Conservation (phyloP, 1,140 invertebrate species). For the Phymorhynchus buccinoides region DNA sequence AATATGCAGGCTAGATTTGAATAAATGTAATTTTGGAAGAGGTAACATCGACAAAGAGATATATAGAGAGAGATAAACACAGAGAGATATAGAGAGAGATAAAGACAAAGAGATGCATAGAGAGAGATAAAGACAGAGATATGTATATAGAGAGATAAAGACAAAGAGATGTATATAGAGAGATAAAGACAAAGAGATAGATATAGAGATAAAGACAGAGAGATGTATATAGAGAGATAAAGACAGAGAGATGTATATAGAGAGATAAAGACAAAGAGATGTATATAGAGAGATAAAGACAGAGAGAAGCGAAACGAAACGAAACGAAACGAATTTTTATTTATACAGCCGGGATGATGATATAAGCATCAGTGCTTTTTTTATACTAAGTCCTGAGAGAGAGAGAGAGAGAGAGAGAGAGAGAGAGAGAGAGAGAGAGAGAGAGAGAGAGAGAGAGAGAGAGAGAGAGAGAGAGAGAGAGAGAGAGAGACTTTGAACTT, state of each 20-base stretch:
- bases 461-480: constrained; percentile 27
- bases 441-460: constrained; percentile 32
- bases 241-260: too few species aligned
- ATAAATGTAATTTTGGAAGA: too few species aligned
- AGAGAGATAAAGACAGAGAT: constrained; percentile 20
- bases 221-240: too few species aligned
- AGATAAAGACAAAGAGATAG: not conserved
- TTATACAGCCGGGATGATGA: not conserved
- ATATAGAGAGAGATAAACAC: constrained; percentile 1
- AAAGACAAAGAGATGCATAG: constrained; percentile 29
- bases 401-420: constrained; percentile 21
- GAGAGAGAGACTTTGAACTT: too few species aligned
- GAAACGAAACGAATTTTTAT: too few species aligned
- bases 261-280: too few species aligned
- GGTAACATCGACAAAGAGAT: not conserved
- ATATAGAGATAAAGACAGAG: too few species aligned
- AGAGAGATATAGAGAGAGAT: not conserved
- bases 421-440: constrained; percentile 22
- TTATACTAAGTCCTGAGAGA: too few species aligned
- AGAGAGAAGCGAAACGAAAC: too few species aligned
- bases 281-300: too few species aligned
- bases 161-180: constrained; percentile 14
- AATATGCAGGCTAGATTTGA: too few species aligned
- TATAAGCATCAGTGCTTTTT: not conserved
- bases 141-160: constrained; percentile 8